Evolutionary conservation across 2,113 vertebrate genomes (phyloP).

Genomic region (Sylvilagus bachmani): DNA sequence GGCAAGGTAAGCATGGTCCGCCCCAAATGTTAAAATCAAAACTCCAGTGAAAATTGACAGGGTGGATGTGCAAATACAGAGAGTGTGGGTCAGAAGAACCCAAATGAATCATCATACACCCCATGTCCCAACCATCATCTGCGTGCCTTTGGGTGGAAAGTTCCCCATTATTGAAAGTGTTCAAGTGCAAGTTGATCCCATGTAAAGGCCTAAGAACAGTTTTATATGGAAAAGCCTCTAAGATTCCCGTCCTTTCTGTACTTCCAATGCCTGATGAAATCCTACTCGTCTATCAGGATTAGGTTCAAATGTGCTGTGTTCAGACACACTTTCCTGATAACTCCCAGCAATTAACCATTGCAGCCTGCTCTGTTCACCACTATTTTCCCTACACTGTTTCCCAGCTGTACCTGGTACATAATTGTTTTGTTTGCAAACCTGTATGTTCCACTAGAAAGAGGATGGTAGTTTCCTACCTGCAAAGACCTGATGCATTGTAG

Average conservation of each 20-base stretch:
- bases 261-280: not conserved
- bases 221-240: not conserved
- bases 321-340: not conserved
- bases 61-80: not conserved
- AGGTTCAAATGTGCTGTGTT: not conserved
- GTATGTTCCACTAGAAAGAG: not conserved
- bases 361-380: not conserved
- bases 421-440: not conserved
- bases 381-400: not conserved
- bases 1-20: not conserved
- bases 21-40: not conserved
- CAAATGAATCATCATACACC: not conserved
- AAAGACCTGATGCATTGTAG: not conserved
- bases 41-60: not conserved
- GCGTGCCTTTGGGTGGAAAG: not conserved
- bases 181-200: not conserved
- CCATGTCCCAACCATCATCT: not conserved
- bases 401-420: not conserved
- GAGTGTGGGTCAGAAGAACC: not conserved
- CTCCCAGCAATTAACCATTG: not conserved
- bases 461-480: not conserved
- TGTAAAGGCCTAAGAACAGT: not conserved
- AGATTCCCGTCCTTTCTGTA: not conserved
- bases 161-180: not conserved
- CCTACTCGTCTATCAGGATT: not conserved